phyloP scores from a whole-genome alignment of 2,113 vertebrate genomes.

The Hyla sarda region DNA sequence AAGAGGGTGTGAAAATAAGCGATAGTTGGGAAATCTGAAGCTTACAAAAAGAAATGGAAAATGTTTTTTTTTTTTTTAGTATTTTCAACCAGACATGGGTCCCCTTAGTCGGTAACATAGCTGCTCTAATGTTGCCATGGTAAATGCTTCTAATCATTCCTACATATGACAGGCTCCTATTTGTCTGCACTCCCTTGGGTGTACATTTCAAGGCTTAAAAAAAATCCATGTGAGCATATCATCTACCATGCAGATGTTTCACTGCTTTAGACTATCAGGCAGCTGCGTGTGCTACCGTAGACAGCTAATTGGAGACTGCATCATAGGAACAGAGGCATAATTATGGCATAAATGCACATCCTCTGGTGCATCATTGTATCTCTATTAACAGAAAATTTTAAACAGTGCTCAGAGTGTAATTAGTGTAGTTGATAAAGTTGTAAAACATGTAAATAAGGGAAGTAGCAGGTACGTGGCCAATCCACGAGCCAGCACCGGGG shows the following conservation, averaged over 20 bases:
- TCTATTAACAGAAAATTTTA: constrained; percentile 93
- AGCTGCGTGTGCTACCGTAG: constrained; percentile 92
- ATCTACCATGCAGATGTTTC: constrained; percentile 97
- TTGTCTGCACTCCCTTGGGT: constrained; percentile 86
- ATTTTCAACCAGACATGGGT: constrained; percentile 87
- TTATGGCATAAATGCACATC: constrained; percentile 90
- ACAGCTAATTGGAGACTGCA: constrained; percentile 90
- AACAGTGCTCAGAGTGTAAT: constrained; percentile 92
- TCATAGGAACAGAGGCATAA: constrained; percentile 86
- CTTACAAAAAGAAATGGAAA: constrained; percentile 73
- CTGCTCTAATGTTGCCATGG: constrained; percentile 96
- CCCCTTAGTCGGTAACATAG: constrained; percentile 91
- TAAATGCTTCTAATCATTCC: constrained; percentile 93
- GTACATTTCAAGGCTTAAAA: constrained; percentile 87
- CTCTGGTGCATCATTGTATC: constrained; percentile 92
- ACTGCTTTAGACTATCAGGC: constrained; percentile 92
- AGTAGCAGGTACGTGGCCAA: constrained; percentile 89
- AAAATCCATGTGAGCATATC: constrained; percentile 82
- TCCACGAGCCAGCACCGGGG: constrained; percentile 87
- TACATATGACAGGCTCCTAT: constrained; percentile 90
- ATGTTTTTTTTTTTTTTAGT: constrained; percentile 80
- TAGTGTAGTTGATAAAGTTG: constrained; percentile 92
- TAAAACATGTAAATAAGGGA: constrained; percentile 92
- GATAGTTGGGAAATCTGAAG: constrained; percentile 76
- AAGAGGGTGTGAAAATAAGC: constrained; percentile 68